Percentiles rank a stretch among this genome's conserved stretches.
These are phyloP conservation scores for Balearica regulorum DNA, from an alignment of 2,797 vertebrate species.

Conservation along the genomic window DNA sequence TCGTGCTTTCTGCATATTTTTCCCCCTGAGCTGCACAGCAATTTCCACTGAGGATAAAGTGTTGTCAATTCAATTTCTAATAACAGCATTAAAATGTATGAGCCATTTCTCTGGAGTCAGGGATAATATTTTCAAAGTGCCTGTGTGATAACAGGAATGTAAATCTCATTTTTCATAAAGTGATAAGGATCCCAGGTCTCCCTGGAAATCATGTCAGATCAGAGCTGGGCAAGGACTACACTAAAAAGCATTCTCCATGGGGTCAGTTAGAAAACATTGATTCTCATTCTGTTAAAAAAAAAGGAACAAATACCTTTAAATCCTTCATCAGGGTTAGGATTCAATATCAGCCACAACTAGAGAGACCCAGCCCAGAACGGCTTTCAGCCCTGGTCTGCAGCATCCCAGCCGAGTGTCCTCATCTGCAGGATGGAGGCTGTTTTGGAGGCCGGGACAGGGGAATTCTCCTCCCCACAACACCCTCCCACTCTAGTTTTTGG, in stretches of 20 bases:
- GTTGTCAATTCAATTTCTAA: constrained; percentile 20
- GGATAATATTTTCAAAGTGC: constrained; percentile 18
- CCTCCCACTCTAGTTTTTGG: not conserved
- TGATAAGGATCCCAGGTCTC: not conserved
- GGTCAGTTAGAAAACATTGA: not conserved
- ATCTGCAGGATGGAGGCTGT: not conserved
- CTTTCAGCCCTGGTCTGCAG: not conserved
- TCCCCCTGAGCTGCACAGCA: not conserved
- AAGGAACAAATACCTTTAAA: not conserved
- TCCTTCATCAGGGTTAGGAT: not conserved
- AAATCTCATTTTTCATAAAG: not conserved
- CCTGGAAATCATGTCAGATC: not conserved
- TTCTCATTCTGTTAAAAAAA: not conserved
- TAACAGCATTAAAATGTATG: constrained; percentile 12
- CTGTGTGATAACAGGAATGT: not conserved
- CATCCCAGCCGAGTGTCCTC: not conserved
- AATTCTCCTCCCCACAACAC: not conserved
- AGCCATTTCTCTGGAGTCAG: constrained; percentile 2
- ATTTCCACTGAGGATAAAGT: constrained; percentile 8
- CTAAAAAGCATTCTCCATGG: not conserved
- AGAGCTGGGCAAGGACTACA: not conserved
- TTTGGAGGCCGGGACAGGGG: not conserved
- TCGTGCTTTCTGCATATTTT: not conserved
- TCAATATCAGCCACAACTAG: not conserved
- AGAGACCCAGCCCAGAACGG: not conserved